phyloP scores from a whole-genome alignment of 2,797 vertebrate genomes.

The Balearica regulorum region DNA sequence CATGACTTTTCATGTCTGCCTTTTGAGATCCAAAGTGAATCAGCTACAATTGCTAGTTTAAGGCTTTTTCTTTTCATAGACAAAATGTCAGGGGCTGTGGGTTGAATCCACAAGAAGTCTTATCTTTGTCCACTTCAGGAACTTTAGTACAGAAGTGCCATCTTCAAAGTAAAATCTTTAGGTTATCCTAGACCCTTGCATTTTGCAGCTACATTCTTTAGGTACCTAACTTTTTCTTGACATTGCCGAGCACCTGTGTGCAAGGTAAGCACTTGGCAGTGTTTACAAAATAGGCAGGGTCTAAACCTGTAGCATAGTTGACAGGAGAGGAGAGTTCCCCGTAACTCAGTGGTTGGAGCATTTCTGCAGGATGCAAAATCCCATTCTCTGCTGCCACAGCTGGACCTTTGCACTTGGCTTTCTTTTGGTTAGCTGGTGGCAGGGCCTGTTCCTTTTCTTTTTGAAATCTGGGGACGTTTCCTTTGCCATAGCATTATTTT shows the following conservation, averaged over 20 bases:
- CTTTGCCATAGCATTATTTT: background rate
- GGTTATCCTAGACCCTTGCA: background rate
- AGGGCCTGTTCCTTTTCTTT: background rate
- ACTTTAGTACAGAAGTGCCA: background rate
- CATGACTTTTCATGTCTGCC: accelerated
- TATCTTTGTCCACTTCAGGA: background rate
- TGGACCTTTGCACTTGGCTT: background rate
- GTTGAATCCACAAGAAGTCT: background rate
- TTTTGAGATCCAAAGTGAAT: background rate
- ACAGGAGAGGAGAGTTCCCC: background rate
- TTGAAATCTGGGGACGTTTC: background rate
- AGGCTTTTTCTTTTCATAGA: background rate
- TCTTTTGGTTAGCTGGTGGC: background rate
- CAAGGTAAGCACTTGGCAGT: background rate
- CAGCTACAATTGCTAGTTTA: background rate
- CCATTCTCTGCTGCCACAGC: background rate
- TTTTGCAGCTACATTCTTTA: background rate
- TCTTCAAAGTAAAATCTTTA: background rate
- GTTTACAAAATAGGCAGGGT: background rate
- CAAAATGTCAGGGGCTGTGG: background rate
- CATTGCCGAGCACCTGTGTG: background rate
- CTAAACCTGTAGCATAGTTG: background rate
- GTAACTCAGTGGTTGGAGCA: background rate
- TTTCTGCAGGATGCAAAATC: background rate
- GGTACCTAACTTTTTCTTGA: background rate